A percentile compares a stretch with the other conserved stretches of the same genome.
phyloP scores from a whole-genome alignment of 1,140 invertebrate species.

The Drosophila erecta region DNA sequence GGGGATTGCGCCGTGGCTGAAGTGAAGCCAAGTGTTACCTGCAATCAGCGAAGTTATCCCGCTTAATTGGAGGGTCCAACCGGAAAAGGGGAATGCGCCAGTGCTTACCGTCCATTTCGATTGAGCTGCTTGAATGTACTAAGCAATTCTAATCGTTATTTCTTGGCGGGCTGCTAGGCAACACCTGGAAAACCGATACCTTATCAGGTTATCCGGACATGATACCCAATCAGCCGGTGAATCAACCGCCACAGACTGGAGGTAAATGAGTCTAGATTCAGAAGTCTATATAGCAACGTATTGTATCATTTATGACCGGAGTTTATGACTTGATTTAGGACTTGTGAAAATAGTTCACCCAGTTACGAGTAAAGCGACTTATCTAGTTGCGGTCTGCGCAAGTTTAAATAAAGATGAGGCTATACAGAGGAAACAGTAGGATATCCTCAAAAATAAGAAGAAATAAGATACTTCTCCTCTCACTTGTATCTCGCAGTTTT shows the following conservation, averaged over 20 bases:
- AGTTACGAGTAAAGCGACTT: neutral
- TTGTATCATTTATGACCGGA: conserved; percentile 36
- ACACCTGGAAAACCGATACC: neutral
- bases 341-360: neutral
- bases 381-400: neutral
- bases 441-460: no score
- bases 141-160: conserved; percentile 4
- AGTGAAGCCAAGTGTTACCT: conserved; percentile 69
- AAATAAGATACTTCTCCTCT: no score
- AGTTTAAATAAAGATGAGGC: neutral
- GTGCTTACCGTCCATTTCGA: conserved; percentile 65
- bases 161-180: conserved; percentile 9
- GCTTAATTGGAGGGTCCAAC: neutral
- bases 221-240: conserved; percentile 38
- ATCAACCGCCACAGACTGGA: conserved; percentile 16
- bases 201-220: conserved; percentile 37
- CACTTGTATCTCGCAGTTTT: conserved; percentile 48
- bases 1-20: conserved; percentile 66
- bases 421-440: no score
- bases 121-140: conserved; percentile 41
- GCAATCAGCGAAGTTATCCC: neutral
- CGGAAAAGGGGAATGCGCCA: neutral
- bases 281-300: conserved; percentile 13
- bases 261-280: conserved; percentile 16
- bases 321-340: conserved; percentile 51